Conservation (phyloP, 2,797 vertebrate genomes). For the Champsocephalus gunnari region DNA sequence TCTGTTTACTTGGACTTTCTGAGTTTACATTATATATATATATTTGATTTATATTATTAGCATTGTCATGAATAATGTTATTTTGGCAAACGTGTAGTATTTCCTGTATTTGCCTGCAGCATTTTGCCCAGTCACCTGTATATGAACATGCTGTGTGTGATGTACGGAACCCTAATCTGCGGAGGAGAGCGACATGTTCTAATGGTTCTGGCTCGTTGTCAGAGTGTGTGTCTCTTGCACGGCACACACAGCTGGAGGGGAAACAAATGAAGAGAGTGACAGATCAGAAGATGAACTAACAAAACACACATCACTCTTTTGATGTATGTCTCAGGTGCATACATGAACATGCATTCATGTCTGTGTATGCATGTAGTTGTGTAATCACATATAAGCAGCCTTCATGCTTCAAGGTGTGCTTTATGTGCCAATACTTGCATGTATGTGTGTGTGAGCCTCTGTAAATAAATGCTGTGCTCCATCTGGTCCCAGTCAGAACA, state of each 20-base stretch:
- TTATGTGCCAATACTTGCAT: constrained; percentile 58
- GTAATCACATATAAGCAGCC: background rate
- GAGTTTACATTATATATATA: too few species aligned
- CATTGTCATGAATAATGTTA: too few species aligned
- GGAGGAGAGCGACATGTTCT: constrained; percentile 1
- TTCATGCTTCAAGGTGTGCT: constrained; percentile 58
- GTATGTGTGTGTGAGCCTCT: constrained; percentile 80
- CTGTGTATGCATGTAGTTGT: constrained; percentile 48
- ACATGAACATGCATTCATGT: constrained; percentile 44
- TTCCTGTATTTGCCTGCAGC: too few species aligned
- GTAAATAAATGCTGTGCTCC: constrained; percentile 84
- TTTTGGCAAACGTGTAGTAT: too few species aligned
- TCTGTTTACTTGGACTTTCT: background rate
- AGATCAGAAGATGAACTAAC: constrained; percentile 77
- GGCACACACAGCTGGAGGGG: constrained; percentile 78
- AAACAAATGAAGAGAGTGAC: constrained; percentile 86
- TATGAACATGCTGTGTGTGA: too few species aligned
- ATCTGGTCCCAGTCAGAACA: constrained; percentile 86
- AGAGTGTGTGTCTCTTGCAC: constrained; percentile 27
- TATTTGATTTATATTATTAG: too few species aligned
- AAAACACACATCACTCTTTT: constrained; percentile 75
- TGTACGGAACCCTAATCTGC: too few species aligned
- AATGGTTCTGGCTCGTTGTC: background rate
- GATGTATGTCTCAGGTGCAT: constrained; percentile 56
- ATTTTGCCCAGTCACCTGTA: too few species aligned